These are phyloP conservation scores for Hipposideros larvatus DNA, from an alignment of 2,797 vertebrate genomes.

Conservation along the genomic window DNA sequence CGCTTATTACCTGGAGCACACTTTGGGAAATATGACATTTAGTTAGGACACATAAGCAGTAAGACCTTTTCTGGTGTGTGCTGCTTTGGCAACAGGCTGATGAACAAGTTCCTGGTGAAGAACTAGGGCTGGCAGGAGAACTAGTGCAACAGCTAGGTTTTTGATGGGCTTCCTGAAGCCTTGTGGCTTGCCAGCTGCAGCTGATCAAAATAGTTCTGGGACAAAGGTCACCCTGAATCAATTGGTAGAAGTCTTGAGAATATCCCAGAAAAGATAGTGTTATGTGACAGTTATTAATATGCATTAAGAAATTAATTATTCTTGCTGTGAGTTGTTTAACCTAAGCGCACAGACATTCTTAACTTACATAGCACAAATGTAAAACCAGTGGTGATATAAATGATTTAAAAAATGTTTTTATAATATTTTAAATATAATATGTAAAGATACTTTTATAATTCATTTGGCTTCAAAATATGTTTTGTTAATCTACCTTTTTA, in stretches of 20 bases:
- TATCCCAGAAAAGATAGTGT: neutral
- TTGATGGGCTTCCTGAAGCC: neutral
- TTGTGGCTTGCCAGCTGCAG: neutral
- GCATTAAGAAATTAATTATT: constrained; percentile 12
- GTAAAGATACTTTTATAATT: neutral
- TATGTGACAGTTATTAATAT: neutral
- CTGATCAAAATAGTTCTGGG: neutral
- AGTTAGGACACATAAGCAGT: neutral
- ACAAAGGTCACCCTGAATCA: neutral
- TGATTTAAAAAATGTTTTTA: neutral
- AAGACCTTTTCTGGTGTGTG: neutral
- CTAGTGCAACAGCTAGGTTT: neutral
- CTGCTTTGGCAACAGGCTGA: neutral
- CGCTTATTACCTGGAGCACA: neutral
- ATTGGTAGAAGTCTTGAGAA: constrained; percentile 6
- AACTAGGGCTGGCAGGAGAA: neutral
- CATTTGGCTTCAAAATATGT: neutral
- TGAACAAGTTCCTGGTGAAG: neutral
- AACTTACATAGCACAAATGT: neutral
- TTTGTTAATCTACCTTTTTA: neutral
- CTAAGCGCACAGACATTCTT: neutral
- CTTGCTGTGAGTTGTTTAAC: neutral
- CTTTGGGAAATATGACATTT: neutral
- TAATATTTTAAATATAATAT: neutral
- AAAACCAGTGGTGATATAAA: neutral